These are phyloP conservation scores for Nannoperca obscura DNA, from an alignment of 2,797 vertebrate species.

Conservation along the genomic window DNA sequence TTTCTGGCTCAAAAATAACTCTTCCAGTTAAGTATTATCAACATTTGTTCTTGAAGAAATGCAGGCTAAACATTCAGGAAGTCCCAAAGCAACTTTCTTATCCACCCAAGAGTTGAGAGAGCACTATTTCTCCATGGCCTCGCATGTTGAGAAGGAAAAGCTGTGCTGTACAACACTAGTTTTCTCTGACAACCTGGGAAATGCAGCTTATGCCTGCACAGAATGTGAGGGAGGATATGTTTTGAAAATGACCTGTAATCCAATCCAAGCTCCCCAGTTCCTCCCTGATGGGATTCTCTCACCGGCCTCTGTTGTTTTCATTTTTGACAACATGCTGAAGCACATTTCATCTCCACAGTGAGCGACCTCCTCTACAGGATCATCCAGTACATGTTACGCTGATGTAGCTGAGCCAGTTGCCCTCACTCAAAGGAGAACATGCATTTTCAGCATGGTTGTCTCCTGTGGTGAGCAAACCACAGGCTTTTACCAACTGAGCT, in stretches of 20 bases:
- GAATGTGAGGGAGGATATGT: slow-evolving; percentile 44
- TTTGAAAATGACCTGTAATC: slow-evolving; percentile 62
- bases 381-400: slow-evolving; percentile 15
- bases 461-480: slow-evolving; percentile 32
- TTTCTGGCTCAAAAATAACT: background rate
- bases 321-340: slow-evolving; percentile 58
- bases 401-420: slow-evolving; percentile 46
- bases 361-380: slow-evolving; percentile 30
- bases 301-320: slow-evolving; percentile 49
- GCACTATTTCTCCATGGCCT: slow-evolving; percentile 15
- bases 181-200: slow-evolving; percentile 37
- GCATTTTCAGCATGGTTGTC: slow-evolving; percentile 29
- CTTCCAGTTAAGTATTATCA: background rate
- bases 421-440: slow-evolving; percentile 27
- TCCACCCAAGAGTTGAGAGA: slow-evolving; percentile 20
- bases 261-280: slow-evolving; percentile 34
- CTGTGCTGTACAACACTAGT: background rate
- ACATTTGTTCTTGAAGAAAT: background rate
- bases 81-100: background rate
- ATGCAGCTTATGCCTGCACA: slow-evolving; percentile 36
- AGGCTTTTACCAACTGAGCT: slow-evolving; percentile 25
- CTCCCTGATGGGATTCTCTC: slow-evolving; percentile 58
- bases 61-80: slow-evolving; percentile 15
- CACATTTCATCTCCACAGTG: slow-evolving; percentile 52
- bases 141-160: slow-evolving; percentile 34